Percentiles rank a stretch among this genome's conserved stretches.
phyloP scores from a whole-genome alignment of 2,113 vertebrate species.

The Montifringilla adamsi region DNA sequence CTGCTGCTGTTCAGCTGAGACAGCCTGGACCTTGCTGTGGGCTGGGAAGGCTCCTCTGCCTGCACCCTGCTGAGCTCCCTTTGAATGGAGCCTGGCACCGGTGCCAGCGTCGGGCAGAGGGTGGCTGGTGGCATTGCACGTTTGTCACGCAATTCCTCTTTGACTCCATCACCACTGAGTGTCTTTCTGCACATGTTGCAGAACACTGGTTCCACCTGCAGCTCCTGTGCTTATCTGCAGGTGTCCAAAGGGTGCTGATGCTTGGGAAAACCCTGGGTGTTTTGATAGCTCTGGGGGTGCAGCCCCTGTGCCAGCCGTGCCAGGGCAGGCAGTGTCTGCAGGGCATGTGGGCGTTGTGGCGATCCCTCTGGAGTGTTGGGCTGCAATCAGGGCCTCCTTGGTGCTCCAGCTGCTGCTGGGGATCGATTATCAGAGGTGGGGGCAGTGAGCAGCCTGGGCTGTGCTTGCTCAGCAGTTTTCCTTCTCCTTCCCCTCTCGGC shows the following conservation, averaged over 20 bases:
- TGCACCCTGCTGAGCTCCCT: not conserved
- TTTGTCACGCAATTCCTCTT: not conserved
- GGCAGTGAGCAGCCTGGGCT: not conserved
- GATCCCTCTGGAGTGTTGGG: not conserved
- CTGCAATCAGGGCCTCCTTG: not conserved
- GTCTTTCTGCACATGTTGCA: rapidly evolving
- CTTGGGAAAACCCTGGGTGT: not conserved
- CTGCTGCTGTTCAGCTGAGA: not conserved
- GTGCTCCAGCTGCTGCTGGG: not conserved
- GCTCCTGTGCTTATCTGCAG: not conserved
- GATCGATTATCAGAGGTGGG: not conserved
- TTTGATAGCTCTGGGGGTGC: not conserved
- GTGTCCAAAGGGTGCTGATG: not conserved
- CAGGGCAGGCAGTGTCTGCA: not conserved
- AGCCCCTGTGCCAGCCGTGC: not conserved
- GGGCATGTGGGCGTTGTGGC: not conserved
- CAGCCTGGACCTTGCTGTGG: not conserved
- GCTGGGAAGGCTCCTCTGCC: not conserved
- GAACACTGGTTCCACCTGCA: not conserved
- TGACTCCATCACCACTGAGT: rapidly evolving
- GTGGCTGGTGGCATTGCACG: rapidly evolving
- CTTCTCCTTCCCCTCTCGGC: not conserved
- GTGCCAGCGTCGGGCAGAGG: rapidly evolving
- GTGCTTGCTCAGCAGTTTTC: not conserved
- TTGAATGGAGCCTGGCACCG: rapidly evolving